A percentile compares a stretch with the other conserved stretches of the same genome.
Evolutionary conservation across 2,888 invertebrate genomes (phyloP).

Genomic region (Athalia rosae): DNA sequence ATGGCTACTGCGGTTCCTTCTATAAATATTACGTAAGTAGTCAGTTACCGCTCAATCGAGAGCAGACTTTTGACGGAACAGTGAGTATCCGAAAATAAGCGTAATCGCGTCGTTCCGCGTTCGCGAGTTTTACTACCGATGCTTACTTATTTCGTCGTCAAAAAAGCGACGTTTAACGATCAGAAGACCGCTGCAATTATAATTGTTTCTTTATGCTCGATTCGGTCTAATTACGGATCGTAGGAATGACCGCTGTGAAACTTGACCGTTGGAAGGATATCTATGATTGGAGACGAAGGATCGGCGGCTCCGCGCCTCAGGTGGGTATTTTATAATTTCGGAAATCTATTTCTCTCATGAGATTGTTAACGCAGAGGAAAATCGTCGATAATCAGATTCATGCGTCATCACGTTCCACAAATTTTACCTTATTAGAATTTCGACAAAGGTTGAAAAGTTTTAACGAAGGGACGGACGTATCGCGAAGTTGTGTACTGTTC

Average conservation of each 20-base stretch:
- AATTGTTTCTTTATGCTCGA: background rate
- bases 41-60: conserved; percentile 20
- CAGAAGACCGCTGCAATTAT: background rate
- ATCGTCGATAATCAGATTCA: background rate
- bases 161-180: no score
- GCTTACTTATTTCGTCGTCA: no score
- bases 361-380: no score
- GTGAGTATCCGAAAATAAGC: background rate
- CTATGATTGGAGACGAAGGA: conserved; percentile 35
- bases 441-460: background rate
- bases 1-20: conserved; percentile 38
- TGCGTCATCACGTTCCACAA: background rate
- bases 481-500: background rate
- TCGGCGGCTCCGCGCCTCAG: conserved; percentile 28
- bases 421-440: background rate
- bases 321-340: background rate
- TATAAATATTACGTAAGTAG: conserved; percentile 27
- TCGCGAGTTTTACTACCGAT: no score
- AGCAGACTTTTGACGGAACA: conserved; percentile 17
- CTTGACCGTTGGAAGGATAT: conserved; percentile 29
- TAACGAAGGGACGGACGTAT: background rate
- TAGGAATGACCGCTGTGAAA: conserved; percentile 29
- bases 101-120: background rate
- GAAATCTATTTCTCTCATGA: no score
- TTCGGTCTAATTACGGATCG: background rate